phyloP scores from a whole-genome alignment of 2,113 vertebrate species.

The Felis catus region DNA sequence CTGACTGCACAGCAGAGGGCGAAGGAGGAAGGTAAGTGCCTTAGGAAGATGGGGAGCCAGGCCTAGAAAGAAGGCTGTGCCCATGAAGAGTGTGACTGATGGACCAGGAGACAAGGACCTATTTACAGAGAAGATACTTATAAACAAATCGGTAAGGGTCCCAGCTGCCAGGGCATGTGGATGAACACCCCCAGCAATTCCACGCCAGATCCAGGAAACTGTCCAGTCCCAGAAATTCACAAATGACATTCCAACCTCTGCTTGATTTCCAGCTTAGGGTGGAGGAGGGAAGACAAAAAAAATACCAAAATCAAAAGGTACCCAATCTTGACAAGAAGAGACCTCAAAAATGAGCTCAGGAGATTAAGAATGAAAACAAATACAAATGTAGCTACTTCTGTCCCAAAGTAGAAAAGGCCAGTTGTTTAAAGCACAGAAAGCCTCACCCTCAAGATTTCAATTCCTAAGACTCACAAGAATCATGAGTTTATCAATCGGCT shows the following conservation, averaged over 20 bases:
- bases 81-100: neutral
- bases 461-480: neutral
- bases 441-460: neutral
- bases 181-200: neutral
- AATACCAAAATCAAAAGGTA: neutral
- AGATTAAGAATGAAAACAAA: neutral
- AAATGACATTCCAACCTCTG: neutral
- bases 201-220: neutral
- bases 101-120: neutral
- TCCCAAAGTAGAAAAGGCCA: neutral
- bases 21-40: constrained; percentile 70
- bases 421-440: neutral
- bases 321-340: neutral
- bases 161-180: neutral
- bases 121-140: neutral
- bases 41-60: neutral
- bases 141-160: neutral
- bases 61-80: neutral
- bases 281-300: neutral
- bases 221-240: neutral
- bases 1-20: constrained; percentile 79
- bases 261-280: neutral
- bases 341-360: neutral
- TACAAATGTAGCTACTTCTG: neutral
- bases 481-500: constrained; percentile 65